Base-by-base conservation (phyloP, 2,888 invertebrate genomes). In the Acronicta psi region DNA sequence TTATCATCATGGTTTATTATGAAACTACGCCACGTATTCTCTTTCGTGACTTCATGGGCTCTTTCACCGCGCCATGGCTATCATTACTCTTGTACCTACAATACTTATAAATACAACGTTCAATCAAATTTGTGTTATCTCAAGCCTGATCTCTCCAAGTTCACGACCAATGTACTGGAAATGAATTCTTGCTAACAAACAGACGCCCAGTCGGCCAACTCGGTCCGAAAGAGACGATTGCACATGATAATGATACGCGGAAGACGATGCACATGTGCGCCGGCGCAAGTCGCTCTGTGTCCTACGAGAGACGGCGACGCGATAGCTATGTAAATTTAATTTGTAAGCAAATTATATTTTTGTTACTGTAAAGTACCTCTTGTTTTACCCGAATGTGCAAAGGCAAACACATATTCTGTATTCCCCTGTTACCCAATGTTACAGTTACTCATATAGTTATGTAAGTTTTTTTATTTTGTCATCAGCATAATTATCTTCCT, bases 191-290 rank as follows among this genome's bases (percentile, higher is more conserved):
- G 43, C 38, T 49, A 49, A 62, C 20, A 31, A 38, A 62, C 66
- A 58, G 50, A 63, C 75, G 17, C 18, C 20, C 60, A 54, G 59
- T 51, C 59, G 57, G 18, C 20, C 20, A 59, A 54, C 56, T 45
- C 61, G 54, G 64, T 25, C 16, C 60, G 60, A 49, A 57, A 55
- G 70, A 73, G 71, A 53, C 57, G 69, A 77, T 72, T 76, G 75
- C 74, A 69, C 63, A 69, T 66, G 69, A 70, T 80, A 71, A 77
- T 72, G 75, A 77, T 78, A 81, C 76, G 75, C 75, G 78, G 79
- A 83, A 77, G 69, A 67, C 54, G 63, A 8, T 34, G 58, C 74
- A 75, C 76, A 75, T 75, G 71, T 75, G 75, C 52, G 59, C 18
- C 38, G 23, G 57, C 52, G 44, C 59, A 52, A 14, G 18, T 43